A percentile compares a stretch with the other conserved stretches of the same genome.
Conservation (phyloP, 2,113 vertebrate genomes). For the Blennius ocellaris region DNA sequence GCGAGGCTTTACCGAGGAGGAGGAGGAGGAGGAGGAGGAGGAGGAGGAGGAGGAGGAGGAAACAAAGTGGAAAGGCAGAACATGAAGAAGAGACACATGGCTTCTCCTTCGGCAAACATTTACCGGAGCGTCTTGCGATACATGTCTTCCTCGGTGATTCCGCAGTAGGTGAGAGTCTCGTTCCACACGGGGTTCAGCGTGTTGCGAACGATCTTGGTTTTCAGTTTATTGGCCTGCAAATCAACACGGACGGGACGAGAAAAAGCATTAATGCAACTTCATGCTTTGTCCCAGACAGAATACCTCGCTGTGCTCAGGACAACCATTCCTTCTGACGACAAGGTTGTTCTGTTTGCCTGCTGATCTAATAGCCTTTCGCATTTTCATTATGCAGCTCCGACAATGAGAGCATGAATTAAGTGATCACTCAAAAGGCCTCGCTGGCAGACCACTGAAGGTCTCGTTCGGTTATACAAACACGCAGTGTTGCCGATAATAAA, state of each 20-base stretch:
- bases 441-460: not conserved
- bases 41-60: constrained; percentile 6
- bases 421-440: constrained; percentile 5
- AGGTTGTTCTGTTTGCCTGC: constrained; percentile 11
- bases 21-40: constrained; percentile 15
- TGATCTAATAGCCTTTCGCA: not conserved
- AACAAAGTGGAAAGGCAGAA: constrained; percentile 4
- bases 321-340: not conserved
- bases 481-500: constrained; percentile 4
- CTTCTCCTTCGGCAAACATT: constrained; percentile 19
- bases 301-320: not conserved
- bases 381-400: constrained; percentile 1
- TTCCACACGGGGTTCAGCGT: constrained; percentile 91
- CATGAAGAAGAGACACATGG: constrained; percentile 41
- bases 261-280: not conserved
- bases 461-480: not conserved
- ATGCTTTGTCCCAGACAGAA: too few relatives aligned
- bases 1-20: constrained; percentile 6
- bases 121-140: constrained; percentile 91
- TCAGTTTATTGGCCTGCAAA: constrained; percentile 90
- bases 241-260: constrained; percentile 11
- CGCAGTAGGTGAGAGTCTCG: constrained; percentile 88
- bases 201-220: constrained; percentile 90
- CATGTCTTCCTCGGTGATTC: constrained; percentile 91
- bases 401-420: constrained; percentile 2